Conservation (phyloP, 92 coral and sea anemone genomes). For the Diadumene lineata region DNA sequence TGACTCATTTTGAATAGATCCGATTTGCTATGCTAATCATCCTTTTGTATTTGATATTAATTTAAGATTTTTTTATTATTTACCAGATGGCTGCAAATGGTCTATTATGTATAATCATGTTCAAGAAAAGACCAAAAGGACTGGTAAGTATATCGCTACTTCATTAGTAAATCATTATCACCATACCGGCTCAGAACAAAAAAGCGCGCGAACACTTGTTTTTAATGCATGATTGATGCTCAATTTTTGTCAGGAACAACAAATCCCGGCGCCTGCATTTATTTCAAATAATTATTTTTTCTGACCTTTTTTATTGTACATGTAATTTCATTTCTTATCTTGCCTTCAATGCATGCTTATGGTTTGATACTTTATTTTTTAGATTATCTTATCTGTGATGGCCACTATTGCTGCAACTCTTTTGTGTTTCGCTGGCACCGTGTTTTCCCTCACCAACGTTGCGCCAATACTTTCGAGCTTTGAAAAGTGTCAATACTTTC, state of each 20-base stretch:
- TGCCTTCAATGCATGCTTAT: background rate
- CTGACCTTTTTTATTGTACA: too few relatives aligned
- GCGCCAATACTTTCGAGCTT: slow-evolving; percentile 73
- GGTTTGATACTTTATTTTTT: background rate
- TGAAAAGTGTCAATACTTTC: slow-evolving; percentile 81
- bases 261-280: too few relatives aligned
- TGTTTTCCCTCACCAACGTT: slow-evolving; percentile 63
- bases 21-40: slow-evolving; percentile 2
- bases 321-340: too few relatives aligned
- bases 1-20: background rate
- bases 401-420: slow-evolving; percentile 56
- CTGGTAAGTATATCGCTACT: slow-evolving; percentile 52
- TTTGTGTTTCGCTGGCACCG: slow-evolving; percentile 76
- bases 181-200: background rate
- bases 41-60: background rate
- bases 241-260: too few relatives aligned
- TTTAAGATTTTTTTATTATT: slow-evolving; percentile 8
- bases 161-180: too few relatives aligned
- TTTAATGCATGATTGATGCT: too few relatives aligned
- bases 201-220: background rate
- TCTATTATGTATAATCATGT: slow-evolving; percentile 56
- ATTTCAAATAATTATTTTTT: too few relatives aligned
- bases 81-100: slow-evolving; percentile 69
- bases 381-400: slow-evolving; percentile 63
- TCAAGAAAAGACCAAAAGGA: slow-evolving; percentile 56